Evolutionary conservation across 1,140 invertebrate species (phyloP).

Genomic region (Mizuhopecten yessoensis): DNA sequence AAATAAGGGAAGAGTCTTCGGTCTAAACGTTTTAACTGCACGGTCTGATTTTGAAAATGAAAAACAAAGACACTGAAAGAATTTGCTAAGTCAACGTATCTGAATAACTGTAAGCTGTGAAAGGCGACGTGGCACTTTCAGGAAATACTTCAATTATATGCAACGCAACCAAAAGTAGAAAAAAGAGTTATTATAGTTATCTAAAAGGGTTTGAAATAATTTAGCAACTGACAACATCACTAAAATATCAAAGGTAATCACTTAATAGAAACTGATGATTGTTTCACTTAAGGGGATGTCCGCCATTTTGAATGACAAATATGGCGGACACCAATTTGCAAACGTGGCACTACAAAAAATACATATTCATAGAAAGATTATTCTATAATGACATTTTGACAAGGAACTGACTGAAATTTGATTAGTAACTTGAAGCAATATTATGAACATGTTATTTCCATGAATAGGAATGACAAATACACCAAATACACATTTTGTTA

Average conservation of each 20-base stretch:
- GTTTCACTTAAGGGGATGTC: neutral
- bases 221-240: neutral
- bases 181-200: too few relatives aligned
- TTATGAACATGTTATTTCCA: too few relatives aligned
- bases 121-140: neutral
- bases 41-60: neutral
- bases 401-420: too few relatives aligned
- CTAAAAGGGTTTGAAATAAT: too few relatives aligned
- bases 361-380: neutral
- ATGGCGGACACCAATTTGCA: constrained; percentile 14
- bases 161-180: too few relatives aligned
- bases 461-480: too few relatives aligned
- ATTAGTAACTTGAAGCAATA: too few relatives aligned
- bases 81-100: neutral
- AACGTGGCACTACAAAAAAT: neutral
- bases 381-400: too few relatives aligned
- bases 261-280: neutral
- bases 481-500: too few relatives aligned
- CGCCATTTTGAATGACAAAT: constrained; percentile 38
- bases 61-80: neutral
- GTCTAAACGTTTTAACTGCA: too few relatives aligned
- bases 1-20: too few relatives aligned
- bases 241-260: neutral
- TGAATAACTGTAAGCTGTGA: neutral
- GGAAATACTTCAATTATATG: too few relatives aligned